Evolutionary conservation across 2,888 invertebrate species (phyloP).

Genomic region (Hyles lineata): DNA sequence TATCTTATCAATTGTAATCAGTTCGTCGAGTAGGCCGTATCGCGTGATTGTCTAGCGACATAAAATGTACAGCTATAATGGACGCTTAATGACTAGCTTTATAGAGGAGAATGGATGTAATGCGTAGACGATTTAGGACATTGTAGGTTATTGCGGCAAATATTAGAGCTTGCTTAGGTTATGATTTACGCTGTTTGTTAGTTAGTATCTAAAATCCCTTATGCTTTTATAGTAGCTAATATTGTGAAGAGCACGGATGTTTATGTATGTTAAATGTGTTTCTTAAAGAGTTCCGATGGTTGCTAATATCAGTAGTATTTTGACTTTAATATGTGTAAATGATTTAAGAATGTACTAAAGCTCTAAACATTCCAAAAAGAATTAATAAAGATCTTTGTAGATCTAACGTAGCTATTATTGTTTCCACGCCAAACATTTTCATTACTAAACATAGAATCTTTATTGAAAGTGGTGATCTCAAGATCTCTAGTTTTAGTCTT

Average conservation of each 20-base stretch:
- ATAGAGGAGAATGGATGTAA: conserved; percentile 2
- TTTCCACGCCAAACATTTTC: neutral
- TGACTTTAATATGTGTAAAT: too few species aligned
- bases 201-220: neutral
- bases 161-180: neutral
- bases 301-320: too few species aligned
- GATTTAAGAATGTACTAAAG: too few species aligned
- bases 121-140: conserved; percentile 10
- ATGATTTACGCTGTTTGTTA: neutral
- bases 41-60: neutral
- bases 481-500: too few species aligned
- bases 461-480: neutral
- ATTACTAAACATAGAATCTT: neutral
- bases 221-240: neutral
- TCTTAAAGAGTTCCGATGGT: too few species aligned
- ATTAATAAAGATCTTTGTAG: too few species aligned
- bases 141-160: neutral
- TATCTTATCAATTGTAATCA: neutral
- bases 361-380: too few species aligned
- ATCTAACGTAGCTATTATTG: too few species aligned
- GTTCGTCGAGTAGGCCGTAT: neutral
- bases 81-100: neutral
- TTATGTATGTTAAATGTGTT: too few species aligned
- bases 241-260: too few species aligned
- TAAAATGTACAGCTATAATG: neutral